A percentile compares a stretch with the other conserved stretches of the same genome.
Conservation (phyloP, 2,113 vertebrate genomes). For the Tympanuchus pallidicinctus region DNA sequence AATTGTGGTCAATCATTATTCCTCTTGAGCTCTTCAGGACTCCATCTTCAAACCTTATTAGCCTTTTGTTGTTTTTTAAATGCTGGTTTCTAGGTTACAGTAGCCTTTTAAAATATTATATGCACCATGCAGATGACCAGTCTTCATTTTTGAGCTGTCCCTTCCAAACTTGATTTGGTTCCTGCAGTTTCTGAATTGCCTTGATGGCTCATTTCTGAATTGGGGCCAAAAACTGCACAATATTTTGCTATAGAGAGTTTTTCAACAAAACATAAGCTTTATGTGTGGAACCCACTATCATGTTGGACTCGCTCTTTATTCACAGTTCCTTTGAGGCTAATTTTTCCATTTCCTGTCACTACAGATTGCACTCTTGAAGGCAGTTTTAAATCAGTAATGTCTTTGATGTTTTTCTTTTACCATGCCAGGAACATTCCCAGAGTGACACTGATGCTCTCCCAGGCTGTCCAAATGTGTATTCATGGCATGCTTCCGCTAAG, state of each 20-base stretch:
- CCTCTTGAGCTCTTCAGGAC: conserved; percentile 12
- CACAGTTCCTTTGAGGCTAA: conserved; percentile 64
- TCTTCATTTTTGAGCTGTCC: conserved; percentile 46
- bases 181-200: conserved; percentile 21
- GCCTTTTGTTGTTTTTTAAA: conserved; percentile 58
- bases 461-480: conserved; percentile 72
- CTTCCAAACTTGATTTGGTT: conserved; percentile 37
- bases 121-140: conserved; percentile 47
- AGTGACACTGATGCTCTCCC: conserved; percentile 72
- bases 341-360: conserved; percentile 77
- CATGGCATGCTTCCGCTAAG: conserved; percentile 60
- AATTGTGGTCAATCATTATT: conserved; percentile 7
- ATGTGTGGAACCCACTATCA: conserved; percentile 3
- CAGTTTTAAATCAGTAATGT: conserved; percentile 70
- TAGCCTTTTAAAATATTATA: conserved; percentile 63
- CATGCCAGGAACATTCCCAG: conserved; percentile 72
- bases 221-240: conserved; percentile 40
- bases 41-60: conserved; percentile 49
- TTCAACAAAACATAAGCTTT: conserved; percentile 27
- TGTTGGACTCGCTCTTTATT: conserved; percentile 48
- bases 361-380: conserved; percentile 68
- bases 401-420: conserved; percentile 76
- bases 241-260: conserved; percentile 36
- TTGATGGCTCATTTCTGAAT: conserved; percentile 46
- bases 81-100: conserved; percentile 38